Conservation (phyloP, 1,140 invertebrate genomes). For the Steinernema feltiae region DNA sequence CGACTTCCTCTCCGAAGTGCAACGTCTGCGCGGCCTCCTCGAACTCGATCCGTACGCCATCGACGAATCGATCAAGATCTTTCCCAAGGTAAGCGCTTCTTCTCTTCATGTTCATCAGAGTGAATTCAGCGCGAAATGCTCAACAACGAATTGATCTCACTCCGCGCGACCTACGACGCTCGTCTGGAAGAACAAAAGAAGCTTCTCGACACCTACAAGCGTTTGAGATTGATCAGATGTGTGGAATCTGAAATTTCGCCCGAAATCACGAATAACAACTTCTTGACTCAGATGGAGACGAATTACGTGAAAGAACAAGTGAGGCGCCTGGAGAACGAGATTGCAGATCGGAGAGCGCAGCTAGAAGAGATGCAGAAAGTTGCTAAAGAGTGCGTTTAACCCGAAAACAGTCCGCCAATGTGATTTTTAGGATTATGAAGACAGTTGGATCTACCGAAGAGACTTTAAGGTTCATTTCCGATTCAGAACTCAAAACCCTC, state of each 20-base stretch:
- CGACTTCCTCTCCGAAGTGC: not conserved
- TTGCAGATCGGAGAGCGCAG: not conserved
- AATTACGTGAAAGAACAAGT: not conserved
- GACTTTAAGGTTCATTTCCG: not conserved
- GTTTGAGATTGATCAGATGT: not conserved
- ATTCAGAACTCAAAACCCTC: not conserved
- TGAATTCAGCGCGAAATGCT: not conserved
- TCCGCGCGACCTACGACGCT: not conserved
- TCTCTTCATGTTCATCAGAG: not conserved
- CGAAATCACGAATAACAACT: not conserved
- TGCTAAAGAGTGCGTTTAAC: not conserved
- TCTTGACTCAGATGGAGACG: not conserved
- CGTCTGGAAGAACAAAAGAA: not conserved
- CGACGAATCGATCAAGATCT: not conserved
- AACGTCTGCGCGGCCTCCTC: not conserved
- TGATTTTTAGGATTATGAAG: not conserved
- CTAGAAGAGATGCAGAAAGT: not conserved
- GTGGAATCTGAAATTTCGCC: not conserved
- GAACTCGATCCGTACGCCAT: not conserved
- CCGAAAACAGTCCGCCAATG: not conserved
- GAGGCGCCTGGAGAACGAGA: not conserved
- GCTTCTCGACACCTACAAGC: not conserved
- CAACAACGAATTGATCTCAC: not conserved
- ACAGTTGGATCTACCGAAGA: not conserved
- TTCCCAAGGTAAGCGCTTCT: not conserved